Evolutionary conservation across 2,888 invertebrate genomes (phyloP).

Genomic region (Scelioninae gen. 2): DNA sequence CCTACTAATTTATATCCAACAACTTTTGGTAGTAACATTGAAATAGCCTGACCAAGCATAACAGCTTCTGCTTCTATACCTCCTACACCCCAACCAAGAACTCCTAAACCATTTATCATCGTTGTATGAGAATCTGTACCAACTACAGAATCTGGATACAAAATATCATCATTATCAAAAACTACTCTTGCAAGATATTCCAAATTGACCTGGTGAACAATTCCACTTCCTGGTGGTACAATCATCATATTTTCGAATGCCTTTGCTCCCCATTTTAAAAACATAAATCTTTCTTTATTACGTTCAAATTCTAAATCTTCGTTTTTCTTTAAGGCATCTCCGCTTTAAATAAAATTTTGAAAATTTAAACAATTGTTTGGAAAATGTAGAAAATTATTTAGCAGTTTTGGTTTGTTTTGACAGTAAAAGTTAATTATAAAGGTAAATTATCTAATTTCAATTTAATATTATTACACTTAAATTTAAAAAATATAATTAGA

Average conservation of each 20-base stretch:
- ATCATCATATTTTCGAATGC: conserved; percentile 97
- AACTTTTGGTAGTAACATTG: conserved; percentile 96
- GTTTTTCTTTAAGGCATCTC: conserved; percentile 92
- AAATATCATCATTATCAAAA: conserved; percentile 81
- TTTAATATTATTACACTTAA: too few species aligned
- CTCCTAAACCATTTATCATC: conserved; percentile 98
- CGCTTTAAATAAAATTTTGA: conserved; percentile 75
- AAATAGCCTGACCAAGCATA: conserved; percentile 98
- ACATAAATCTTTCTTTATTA: conserved; percentile 96
- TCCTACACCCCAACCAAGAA: conserved; percentile 97
- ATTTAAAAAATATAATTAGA: too few species aligned
- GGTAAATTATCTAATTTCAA: too few species aligned
- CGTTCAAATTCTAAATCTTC: conserved; percentile 96
- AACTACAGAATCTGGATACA: conserved; percentile 94
- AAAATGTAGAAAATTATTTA: too few species aligned
- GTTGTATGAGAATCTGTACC: conserved; percentile 99
- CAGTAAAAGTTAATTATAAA: too few species aligned
- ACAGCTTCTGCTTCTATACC: conserved; percentile 99
- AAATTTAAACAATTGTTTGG: too few species aligned
- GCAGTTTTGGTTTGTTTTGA: too few species aligned
- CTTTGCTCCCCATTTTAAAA: conserved; percentile 98
- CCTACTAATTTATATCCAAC: conserved; percentile 95
- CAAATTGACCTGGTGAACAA: conserved; percentile 95
- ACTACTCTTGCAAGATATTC: conserved; percentile 95
- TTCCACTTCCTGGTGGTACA: conserved; percentile 98